phyloP scores from a whole-genome alignment of 2,797 vertebrate genomes.

The Halcyon chelicuti region DNA sequence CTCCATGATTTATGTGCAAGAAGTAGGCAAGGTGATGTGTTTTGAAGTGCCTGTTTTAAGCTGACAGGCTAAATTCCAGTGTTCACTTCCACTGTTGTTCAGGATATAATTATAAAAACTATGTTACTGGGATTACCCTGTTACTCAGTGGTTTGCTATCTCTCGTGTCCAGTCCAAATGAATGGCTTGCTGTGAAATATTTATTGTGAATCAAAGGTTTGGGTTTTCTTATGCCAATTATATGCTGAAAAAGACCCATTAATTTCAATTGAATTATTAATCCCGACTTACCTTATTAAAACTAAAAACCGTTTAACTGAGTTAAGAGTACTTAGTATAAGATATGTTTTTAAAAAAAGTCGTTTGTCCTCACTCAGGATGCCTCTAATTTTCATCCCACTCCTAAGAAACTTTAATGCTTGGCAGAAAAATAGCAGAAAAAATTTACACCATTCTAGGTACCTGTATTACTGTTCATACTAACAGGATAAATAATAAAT shows the following conservation, averaged over 20 bases:
- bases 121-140: neutral
- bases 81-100: neutral
- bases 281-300: neutral
- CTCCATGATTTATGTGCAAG: conserved; percentile 46
- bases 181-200: neutral
- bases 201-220: neutral
- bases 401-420: neutral
- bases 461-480: neutral
- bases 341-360: neutral
- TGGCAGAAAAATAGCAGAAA: neutral
- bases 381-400: neutral
- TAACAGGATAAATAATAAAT: neutral
- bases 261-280: neutral
- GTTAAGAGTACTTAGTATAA: neutral
- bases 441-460: neutral
- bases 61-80: neutral
- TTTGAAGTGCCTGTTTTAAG: conserved; percentile 19
- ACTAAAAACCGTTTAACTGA: neutral
- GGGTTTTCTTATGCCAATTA: neutral
- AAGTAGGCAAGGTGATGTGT: conserved; percentile 40
- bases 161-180: neutral
- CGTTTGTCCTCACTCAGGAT: neutral
- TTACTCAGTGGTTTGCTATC: neutral
- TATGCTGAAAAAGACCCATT: neutral
- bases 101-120: neutral